Evolutionary conservation across 2,113 vertebrate species (phyloP).

Genomic region (Meles meles): DNA sequence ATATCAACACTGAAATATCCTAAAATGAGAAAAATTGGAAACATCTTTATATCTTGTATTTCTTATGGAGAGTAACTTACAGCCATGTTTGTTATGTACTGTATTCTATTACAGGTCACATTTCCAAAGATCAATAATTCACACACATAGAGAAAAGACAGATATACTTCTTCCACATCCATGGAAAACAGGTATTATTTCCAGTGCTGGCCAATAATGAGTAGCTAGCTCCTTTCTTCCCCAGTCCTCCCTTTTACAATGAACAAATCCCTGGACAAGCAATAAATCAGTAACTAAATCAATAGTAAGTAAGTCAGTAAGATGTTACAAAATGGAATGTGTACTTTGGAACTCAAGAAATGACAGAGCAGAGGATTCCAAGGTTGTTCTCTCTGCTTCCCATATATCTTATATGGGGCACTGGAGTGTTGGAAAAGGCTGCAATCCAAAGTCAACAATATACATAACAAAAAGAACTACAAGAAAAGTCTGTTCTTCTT

Average conservation of each 20-base stretch:
- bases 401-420: neutral
- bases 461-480: neutral
- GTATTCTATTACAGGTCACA: neutral
- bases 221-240: neutral
- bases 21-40: constrained; percentile 50
- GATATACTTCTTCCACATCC: neutral
- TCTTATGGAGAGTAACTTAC: neutral
- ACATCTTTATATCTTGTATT: neutral
- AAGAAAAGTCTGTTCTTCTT: neutral
- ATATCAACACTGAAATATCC: neutral
- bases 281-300: neutral
- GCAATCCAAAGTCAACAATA: neutral
- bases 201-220: neutral
- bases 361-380: neutral
- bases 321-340: neutral
- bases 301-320: neutral
- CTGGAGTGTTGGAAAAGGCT: neutral
- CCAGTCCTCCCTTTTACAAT: neutral
- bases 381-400: neutral
- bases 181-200: neutral
- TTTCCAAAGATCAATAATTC: constrained; percentile 9
- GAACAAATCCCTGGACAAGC: neutral
- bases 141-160: neutral
- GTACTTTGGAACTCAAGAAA: neutral
- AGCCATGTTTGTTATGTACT: neutral